Evolutionary conservation across 2,797 vertebrate genomes (phyloP).

Genomic region (Coilia nasus): DNA sequence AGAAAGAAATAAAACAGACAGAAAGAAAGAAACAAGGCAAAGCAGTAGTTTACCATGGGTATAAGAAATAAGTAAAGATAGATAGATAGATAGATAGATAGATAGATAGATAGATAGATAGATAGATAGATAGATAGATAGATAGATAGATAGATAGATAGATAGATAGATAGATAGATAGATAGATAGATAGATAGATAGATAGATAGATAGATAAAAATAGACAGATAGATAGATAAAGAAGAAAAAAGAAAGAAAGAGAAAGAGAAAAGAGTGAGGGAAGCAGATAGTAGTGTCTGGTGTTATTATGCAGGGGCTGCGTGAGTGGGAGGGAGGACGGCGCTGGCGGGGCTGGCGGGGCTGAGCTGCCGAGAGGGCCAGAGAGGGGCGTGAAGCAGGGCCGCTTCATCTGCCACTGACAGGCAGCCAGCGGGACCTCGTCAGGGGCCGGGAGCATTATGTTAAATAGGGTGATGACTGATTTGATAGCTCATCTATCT

Average conservation of each 20-base stretch:
- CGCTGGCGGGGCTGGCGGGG: neutral
- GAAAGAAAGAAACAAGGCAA: neutral
- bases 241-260: neutral
- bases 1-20: neutral
- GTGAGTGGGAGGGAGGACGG: neutral
- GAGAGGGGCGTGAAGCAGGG: constrained; percentile 24
- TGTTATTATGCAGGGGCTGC: constrained; percentile 2
- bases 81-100: too few relatives aligned
- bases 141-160: too few relatives aligned
- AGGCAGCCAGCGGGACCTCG: constrained; percentile 54
- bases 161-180: too few relatives aligned
- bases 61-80: too few relatives aligned
- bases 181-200: constrained; percentile 10
- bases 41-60: too few relatives aligned
- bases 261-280: constrained; percentile 7
- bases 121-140: too few relatives aligned
- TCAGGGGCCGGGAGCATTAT: constrained; percentile 56
- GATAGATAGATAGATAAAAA: neutral
- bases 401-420: constrained; percentile 33
- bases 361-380: neutral
- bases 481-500: constrained; percentile 62
- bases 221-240: neutral
- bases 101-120: too few relatives aligned
- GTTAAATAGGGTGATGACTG: constrained; percentile 59
- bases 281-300: constrained; percentile 5